Evolutionary conservation across 2,113 vertebrate species (phyloP), one percentile per base, ranked within the genome.

Genomic region (Mustelus asterias): DNA sequence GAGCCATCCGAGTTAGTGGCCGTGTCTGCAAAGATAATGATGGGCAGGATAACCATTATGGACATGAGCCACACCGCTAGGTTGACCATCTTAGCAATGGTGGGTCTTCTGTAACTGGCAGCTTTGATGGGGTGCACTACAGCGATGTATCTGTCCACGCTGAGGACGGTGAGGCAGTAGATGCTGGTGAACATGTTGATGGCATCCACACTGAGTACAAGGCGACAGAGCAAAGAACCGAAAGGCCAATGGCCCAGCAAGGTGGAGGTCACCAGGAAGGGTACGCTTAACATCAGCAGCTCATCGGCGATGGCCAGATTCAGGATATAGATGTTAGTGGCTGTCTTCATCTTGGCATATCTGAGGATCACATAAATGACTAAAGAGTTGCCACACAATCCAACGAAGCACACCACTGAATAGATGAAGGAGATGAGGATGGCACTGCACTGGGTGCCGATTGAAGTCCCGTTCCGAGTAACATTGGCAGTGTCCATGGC

Each of bases 161-260:
- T 99, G 22, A 99, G 98, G 96, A 99, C 98, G 0, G 98, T 99
- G 96, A 99, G 97, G 96, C 98, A 98, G 96, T 98, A 99, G 97
- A 99, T 98, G 97, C 98, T 99, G 97, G 98, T 99, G 97, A 99
- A 99, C 98, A 99, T 99, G 97, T 99, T 99, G 97, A 99, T 98
- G n/a, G 98, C 98, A 96, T 99, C 98, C 97, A 99, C 98, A 5
- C 98, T 99, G 96, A 99, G 98, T 96, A 99, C 98, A 96, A 99
- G 97, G 86, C 98, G 98, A 96, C 98, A 99, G 95, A 99, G 98
- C 60, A 98, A 97, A 0, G 98, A 98, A 41, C 98, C 98, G 96
- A 99, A 99, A 54, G 98, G 98, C 98, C 98, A 99, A 97, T 99
- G 98, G 96, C 97, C 98, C 96, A 99, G 97, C 96, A 98, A 95